Evolutionary conservation across 2,113 vertebrate species (phyloP), one percentile per base, ranked within the genome.

Genomic region (Sylvilagus bachmani): DNA sequence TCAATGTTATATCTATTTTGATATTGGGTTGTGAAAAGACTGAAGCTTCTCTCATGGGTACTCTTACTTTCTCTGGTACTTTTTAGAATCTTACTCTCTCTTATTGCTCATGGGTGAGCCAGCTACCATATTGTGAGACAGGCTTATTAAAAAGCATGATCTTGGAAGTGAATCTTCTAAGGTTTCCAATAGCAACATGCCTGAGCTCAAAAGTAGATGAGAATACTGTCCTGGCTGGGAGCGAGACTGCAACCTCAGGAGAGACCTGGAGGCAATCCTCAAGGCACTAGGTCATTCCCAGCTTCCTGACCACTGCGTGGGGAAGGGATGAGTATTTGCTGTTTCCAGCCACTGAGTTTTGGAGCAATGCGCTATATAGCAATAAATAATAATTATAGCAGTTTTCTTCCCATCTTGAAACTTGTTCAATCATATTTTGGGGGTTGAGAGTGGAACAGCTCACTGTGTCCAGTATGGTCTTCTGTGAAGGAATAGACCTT

Each of bases 401-500:
- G 10, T 64, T 77, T 95, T 92, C 67, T 53, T 87, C 84, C 29
- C 31, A 14, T 82, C 79, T 75, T 85, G 55, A 87, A 84, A 49
- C 74, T 69, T 74, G 36, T 12, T 53, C 38, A 85, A 10, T n/a
- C 21, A 29, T 73, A 83, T 58, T 94, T 94, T 85, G 1, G 5
- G 53, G 22, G 1, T 90, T 53, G 5, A 24, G 11, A 80, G 27
- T n/a, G 4, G 25, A 44, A 13, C 25, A 66, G 25, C 16, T 89
- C 33, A 73, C 27, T 73, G 16, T 64, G 25, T 49, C 66, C 44
- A 66, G 51, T 67, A 66, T 53, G 25, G 13, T 82, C 19, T 97
- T 81, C 61, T 66, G 2, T 71, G 58, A 27, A 64, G n/a, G 90
- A 73, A 58, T 33, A 87, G 0, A 64, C 64, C 25, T 79, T 62